Evolutionary conservation across 30 jellyfish, hydroid and myxozoan species (phyloP), one percentile per base, ranked within the genome.

Genomic region (Cassiopea andromeda): DNA sequence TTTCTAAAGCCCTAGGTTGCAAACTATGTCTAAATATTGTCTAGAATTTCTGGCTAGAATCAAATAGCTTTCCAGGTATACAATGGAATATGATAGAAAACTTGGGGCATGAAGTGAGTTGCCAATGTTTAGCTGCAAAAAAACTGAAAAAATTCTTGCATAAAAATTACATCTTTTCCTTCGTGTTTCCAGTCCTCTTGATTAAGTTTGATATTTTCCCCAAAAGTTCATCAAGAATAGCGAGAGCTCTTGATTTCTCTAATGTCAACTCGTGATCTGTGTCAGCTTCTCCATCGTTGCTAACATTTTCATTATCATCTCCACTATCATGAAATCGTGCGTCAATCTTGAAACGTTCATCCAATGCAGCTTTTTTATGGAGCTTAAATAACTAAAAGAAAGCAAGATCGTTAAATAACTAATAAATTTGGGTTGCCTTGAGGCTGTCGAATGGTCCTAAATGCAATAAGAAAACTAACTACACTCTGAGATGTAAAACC

Each of bases 311-410:
- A 8, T 5, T 14, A 68, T 75, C 48, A 43, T 74, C 47, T 64
- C 64, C 66, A 10, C 82, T 1, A 27, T 57, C 75, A 6, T 89
- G 91, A 89, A 96, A 96, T 69, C 98, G 69, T 45, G 92, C 97
- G 60, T 96, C 99, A 76, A 96, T 54, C 75, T 76, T 84, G 80
- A 96, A 96, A 2, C 99, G 95, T 46, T 86, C 90, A 79, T 96
- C 99, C 54, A 82, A 74, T 8, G 97, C 98, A 71, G 85, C 78
- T 16, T 73, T 67, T 69, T 88, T 89, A 69, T 96, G 98, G 77
- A 96, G 43, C 78, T 88, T 96, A 79, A 92, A 96, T 19, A 96
- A 89, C 98, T 64, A 12, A 15, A 74, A 75, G 13, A 72, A 61
- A 9, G 64, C 64, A 50, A 50, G 9, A 5, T 17, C 44, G 16